A percentile compares a stretch with the other conserved stretches of the same genome.
phyloP scores from a whole-genome alignment of 1,140 invertebrate species.

The Littorina saxatilis region DNA sequence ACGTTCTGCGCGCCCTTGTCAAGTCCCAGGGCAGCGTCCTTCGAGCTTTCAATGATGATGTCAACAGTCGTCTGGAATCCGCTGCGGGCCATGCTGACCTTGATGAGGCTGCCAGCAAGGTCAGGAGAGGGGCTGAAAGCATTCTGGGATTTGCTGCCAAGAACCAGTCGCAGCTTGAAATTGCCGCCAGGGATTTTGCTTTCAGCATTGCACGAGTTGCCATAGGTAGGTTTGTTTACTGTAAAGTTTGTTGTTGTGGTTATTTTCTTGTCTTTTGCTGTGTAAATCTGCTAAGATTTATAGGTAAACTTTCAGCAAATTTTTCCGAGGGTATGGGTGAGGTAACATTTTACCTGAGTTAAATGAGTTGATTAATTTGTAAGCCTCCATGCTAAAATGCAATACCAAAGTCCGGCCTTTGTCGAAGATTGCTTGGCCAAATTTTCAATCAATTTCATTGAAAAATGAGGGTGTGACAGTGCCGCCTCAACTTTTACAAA shows the following conservation, averaged over 20 bases:
- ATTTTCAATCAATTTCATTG: too few species aligned
- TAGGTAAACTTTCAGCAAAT: too few species aligned
- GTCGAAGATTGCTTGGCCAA: too few species aligned
- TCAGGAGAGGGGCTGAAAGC: slow-evolving; percentile 59
- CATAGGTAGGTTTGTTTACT: slow-evolving; percentile 70
- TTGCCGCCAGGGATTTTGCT: slow-evolving; percentile 77
- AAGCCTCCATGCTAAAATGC: too few species aligned
- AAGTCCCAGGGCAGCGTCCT: slow-evolving; percentile 77
- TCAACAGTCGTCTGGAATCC: slow-evolving; percentile 52
- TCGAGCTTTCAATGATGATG: slow-evolving; percentile 62
- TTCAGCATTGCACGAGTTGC: slow-evolving; percentile 76
- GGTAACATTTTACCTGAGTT: too few species aligned
- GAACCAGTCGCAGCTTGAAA: slow-evolving; percentile 57
- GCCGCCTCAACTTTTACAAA: too few species aligned
- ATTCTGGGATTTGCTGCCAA: slow-evolving; percentile 64
- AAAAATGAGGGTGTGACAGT: too few species aligned
- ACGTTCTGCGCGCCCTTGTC: slow-evolving; percentile 79
- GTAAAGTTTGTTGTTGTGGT: neutral
- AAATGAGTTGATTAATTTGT: too few species aligned
- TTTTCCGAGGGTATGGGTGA: too few species aligned
- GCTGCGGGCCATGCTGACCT: slow-evolving; percentile 47
- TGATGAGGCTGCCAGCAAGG: slow-evolving; percentile 44
- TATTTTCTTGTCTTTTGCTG: neutral
- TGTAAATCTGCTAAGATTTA: too few species aligned
- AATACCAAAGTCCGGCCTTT: too few species aligned